These are phyloP conservation scores for Tor tambroides DNA, from an alignment of 2,113 vertebrate species.

Conservation along the genomic window DNA sequence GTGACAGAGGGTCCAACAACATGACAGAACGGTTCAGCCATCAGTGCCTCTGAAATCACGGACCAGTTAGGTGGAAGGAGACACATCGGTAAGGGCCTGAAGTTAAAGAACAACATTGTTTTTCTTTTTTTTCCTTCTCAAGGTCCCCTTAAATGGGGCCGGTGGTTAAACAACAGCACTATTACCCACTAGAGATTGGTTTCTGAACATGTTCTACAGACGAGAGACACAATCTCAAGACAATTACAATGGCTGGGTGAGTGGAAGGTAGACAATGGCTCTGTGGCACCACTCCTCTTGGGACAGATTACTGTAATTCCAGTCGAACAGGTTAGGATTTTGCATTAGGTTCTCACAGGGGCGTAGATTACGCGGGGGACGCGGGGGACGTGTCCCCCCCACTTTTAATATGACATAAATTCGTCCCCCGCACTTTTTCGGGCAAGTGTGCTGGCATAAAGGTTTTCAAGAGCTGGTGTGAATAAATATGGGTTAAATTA, in stretches of 20 bases:
- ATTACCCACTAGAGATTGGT: conserved; percentile 62
- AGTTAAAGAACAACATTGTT: conserved; percentile 17
- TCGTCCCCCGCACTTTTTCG: too few relatives aligned
- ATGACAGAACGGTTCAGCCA: conserved; percentile 53
- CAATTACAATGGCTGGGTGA: conserved; percentile 51
- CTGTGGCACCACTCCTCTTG: conserved; percentile 37
- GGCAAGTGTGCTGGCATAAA: too few relatives aligned
- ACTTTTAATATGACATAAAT: too few relatives aligned
- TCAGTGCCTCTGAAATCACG: conserved; percentile 50
- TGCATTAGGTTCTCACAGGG: conserved; percentile 23
- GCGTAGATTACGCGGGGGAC: too few relatives aligned
- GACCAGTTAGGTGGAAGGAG: conserved; percentile 53
- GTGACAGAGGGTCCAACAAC: conserved; percentile 40
- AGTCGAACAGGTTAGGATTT: conserved; percentile 46
- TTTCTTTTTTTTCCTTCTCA: conserved; percentile 24
- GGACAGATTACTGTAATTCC: conserved; percentile 55
- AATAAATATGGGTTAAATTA: too few relatives aligned
- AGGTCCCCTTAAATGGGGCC: conserved; percentile 45
- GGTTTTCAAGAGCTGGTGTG: too few relatives aligned
- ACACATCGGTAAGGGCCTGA: conserved; percentile 7
- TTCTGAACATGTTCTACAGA: conserved; percentile 43
- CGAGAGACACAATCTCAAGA: conserved; percentile 58
- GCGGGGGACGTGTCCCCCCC: too few relatives aligned
- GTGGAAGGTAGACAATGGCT: conserved; percentile 34
- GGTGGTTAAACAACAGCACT: conserved; percentile 55